Conservation (phyloP, 1,140 invertebrate genomes). For the Drosophila ficusphila region DNA sequence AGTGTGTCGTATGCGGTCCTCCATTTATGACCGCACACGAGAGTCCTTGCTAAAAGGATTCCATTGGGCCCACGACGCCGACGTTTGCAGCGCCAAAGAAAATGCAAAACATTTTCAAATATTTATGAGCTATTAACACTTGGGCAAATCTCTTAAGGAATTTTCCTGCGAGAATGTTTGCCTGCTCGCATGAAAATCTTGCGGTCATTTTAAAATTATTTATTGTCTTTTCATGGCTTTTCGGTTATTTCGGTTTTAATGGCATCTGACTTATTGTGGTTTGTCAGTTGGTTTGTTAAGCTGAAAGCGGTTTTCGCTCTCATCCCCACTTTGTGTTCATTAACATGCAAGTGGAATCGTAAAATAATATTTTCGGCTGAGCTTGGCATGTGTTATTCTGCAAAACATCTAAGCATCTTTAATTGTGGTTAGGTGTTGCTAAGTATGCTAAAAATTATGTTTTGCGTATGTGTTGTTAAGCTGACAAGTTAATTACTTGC, state of each 20-base stretch:
- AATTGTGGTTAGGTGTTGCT: constrained; percentile 17
- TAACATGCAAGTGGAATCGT: constrained; percentile 37
- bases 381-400: neutral
- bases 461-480: neutral
- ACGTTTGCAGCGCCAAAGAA: constrained; percentile 35
- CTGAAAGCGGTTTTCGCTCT: constrained; percentile 8
- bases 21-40: constrained; percentile 73
- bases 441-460: constrained; percentile 5
- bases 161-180: constrained; percentile 40
- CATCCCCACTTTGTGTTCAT: constrained; percentile 5
- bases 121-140: constrained; percentile 83
- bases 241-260: constrained; percentile 42
- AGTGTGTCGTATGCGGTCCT: constrained; percentile 28
- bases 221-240: constrained; percentile 49
- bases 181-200: constrained; percentile 8
- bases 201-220: constrained; percentile 49
- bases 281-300: constrained; percentile 23
- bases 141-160: constrained; percentile 59
- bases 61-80: constrained; percentile 3
- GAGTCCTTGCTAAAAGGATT: constrained; percentile 42
- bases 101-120: constrained; percentile 81
- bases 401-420: constrained; percentile 11
- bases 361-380: constrained; percentile 17
- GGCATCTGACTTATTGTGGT: constrained; percentile 33
- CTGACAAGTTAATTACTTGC: neutral